Evolutionary conservation across 2,888 invertebrate species (phyloP), one percentile per base, ranked within the genome.

Genomic region (Eudasyphora cyanicolor): DNA sequence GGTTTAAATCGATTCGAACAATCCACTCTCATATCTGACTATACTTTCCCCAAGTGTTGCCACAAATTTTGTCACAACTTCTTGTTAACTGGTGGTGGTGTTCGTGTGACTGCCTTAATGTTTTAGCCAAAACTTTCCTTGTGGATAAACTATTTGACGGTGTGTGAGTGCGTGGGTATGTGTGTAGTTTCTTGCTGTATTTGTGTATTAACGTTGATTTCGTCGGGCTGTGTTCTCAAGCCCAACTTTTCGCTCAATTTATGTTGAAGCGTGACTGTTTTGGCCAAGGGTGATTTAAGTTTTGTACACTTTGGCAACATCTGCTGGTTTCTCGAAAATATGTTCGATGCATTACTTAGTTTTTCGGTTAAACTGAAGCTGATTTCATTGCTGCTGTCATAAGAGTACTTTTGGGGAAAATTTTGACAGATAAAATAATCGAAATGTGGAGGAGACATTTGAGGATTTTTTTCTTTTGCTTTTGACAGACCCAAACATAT

Each of bases 61-160:
- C 73, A 67, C 70, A 75, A 70, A 79, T 79, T 70, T 82, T 73
- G 71, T 82, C 75, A 79, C 57, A 79, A 82, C 21, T 73, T 82
- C 21, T 62, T 79, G 35, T 76, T 38, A 51, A 64, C 35, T 57
- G 21, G 35, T 54, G 14, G n/a, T 71, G 12, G 32, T 78, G 51
- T 64, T 70, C 57, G 57, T 45, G 21, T 60, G 62, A 1, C 38
- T 67, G 76, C 29, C 27, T 62, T 62, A 54, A 38, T 54, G 57
- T 79, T 57, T 71, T 60, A 79, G 57, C 17, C 35, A 75, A 76
- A 57, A 79, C 32, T 79, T 75, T 76, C 74, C 17, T 14, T 12
- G 10, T 42, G 32, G 32, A 54, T 42, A 75, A 77, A 77, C 73
- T 74, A 57, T 51, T 54, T 38, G 45, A n/a, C 14, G 12, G 49